phyloP scores from a whole-genome alignment of 2,888 invertebrate genomes.

The Julus scandinavius region DNA sequence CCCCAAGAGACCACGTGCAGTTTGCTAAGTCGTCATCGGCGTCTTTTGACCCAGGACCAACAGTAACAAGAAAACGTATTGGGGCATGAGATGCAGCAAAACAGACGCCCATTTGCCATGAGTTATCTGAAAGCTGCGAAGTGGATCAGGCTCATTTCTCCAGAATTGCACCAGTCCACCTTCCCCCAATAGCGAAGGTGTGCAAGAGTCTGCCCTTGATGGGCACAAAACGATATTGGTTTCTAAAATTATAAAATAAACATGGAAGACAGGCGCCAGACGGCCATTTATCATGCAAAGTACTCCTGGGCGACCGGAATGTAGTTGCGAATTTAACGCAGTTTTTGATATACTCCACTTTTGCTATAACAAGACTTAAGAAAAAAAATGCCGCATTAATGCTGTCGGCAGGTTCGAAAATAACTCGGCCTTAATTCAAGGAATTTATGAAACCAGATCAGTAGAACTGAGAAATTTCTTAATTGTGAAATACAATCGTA shows the following conservation, averaged over 20 bases:
- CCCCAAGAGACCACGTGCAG: neutral
- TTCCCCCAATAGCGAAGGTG: conserved; percentile 10
- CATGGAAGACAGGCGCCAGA: conserved; percentile 33
- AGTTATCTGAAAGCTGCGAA: neutral
- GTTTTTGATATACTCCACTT: neutral
- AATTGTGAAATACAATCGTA: no score
- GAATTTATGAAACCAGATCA: neutral
- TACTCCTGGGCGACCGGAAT: neutral
- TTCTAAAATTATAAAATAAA: conserved; percentile 33
- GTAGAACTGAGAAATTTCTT: neutral
- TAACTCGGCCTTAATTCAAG: no score
- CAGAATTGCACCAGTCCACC: neutral
- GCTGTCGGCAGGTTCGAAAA: neutral
- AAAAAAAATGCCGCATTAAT: neutral
- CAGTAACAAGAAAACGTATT: neutral
- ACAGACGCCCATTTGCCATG: neutral
- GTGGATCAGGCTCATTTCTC: conserved; percentile 33
- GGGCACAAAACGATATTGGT: conserved; percentile 9
- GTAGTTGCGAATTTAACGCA: neutral
- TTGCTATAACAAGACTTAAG: neutral
- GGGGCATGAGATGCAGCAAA: neutral
- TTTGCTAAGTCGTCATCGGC: conserved; percentile 7
- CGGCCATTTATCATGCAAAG: conserved; percentile 33
- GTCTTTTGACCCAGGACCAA: conserved; percentile 7
- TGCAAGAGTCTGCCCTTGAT: conserved; percentile 7